Evolutionary conservation across 2,888 invertebrate species (phyloP).

Genomic region (Pterostichus madidus): DNA sequence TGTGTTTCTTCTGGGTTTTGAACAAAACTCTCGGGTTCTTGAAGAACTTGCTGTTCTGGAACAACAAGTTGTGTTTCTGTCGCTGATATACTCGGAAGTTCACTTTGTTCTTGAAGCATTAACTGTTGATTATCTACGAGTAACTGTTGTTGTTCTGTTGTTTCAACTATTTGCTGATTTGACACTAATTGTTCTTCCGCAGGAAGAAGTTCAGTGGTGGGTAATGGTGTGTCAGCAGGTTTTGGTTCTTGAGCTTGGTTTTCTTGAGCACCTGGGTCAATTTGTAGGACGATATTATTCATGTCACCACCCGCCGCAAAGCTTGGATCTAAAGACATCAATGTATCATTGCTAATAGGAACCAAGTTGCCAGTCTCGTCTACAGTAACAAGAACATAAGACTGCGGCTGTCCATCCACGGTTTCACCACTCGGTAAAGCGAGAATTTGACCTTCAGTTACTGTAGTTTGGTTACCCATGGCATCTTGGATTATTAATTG

Average conservation of each 20-base stretch:
- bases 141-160: constrained; percentile 61
- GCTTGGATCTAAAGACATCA: constrained; percentile 80
- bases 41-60: constrained; percentile 42
- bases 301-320: constrained; percentile 77
- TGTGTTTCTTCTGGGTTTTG: constrained; percentile 57
- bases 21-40: constrained; percentile 50
- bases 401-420: constrained; percentile 85
- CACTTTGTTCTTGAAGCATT: constrained; percentile 51
- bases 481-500: constrained; percentile 76
- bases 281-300: constrained; percentile 79
- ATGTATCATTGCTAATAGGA: constrained; percentile 85
- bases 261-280: constrained; percentile 76
- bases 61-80: constrained; percentile 50
- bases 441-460: constrained; percentile 83
- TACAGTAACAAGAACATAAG: constrained; percentile 86
- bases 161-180: constrained; percentile 60
- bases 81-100: constrained; percentile 25
- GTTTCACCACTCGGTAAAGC: constrained; percentile 87
- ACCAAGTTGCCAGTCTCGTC: constrained; percentile 85
- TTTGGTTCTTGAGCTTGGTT: constrained; percentile 58
- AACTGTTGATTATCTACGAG: constrained; percentile 61
- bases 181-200: constrained; percentile 63
- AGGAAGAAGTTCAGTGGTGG: constrained; percentile 64
- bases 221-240: constrained; percentile 30
- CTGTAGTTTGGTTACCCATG: constrained; percentile 76